A percentile compares a stretch with the other conserved stretches of the same genome.
Conservation (phyloP, 1,140 invertebrate genomes). For the Brachionus angularis region DNA sequence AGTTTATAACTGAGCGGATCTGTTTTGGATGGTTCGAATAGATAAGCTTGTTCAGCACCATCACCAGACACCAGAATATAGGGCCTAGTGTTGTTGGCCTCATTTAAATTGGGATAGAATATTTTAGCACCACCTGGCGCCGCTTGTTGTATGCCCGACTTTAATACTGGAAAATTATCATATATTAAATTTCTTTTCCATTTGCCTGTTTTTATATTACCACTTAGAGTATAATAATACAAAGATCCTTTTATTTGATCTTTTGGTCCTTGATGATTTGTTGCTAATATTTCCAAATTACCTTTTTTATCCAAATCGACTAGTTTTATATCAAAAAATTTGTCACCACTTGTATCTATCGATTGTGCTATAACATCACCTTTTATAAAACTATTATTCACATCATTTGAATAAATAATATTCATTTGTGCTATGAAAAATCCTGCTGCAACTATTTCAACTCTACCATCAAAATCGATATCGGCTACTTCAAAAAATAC, state of each 20-base stretch:
- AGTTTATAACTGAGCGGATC: conserved; percentile 13
- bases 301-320: conserved; percentile 30
- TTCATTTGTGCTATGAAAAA: conserved; percentile 27
- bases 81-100: neutral
- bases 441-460: conserved; percentile 34
- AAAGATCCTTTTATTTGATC: conserved; percentile 18
- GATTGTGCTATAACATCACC: conserved; percentile 30
- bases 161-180: conserved; percentile 23
- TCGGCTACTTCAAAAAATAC: conserved; percentile 43
- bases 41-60: conserved; percentile 17
- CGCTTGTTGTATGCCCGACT: conserved; percentile 9
- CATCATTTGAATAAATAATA: conserved; percentile 34
- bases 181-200: conserved; percentile 32
- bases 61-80: conserved; percentile 37
- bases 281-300: conserved; percentile 12
- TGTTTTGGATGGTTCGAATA: conserved; percentile 30
- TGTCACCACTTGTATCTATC: conserved; percentile 7
- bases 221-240: conserved; percentile 9
- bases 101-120: conserved; percentile 29
- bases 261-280: conserved; percentile 40
- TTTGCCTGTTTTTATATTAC: neutral
- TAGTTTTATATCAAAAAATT: conserved; percentile 25
- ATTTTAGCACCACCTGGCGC: conserved; percentile 28
- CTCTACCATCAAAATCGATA: conserved; percentile 30
- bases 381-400: conserved; percentile 39